phyloP scores from a whole-genome alignment of 2,113 vertebrate species.

The Cottus gobio region DNA sequence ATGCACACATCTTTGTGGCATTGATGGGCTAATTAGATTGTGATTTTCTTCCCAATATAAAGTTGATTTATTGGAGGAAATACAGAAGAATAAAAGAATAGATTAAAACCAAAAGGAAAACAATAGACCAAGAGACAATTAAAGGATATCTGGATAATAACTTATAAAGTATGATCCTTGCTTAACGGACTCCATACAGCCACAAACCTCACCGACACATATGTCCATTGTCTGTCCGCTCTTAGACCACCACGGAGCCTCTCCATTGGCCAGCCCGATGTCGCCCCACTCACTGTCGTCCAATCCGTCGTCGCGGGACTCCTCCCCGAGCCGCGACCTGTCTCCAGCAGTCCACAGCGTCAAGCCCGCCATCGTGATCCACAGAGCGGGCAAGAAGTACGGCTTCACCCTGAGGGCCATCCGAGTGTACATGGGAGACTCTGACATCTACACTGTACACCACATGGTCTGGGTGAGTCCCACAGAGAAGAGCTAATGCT shows the following conservation, averaged over 20 bases:
- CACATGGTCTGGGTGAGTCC: constrained; percentile 97
- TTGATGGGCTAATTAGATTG: not conserved
- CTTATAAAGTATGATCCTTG: not conserved
- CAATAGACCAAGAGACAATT: not conserved
- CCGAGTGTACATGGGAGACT: constrained; percentile 97
- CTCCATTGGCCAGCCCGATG: constrained; percentile 97
- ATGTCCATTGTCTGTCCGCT: not conserved
- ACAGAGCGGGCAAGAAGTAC: constrained; percentile 96
- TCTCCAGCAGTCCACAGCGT: constrained; percentile 87
- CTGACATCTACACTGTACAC: constrained; percentile 95
- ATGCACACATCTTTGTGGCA: not conserved
- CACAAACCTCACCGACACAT: not conserved
- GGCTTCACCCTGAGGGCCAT: constrained; percentile 97
- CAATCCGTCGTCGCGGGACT: constrained; percentile 97
- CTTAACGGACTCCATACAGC: not conserved
- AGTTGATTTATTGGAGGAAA: not conserved
- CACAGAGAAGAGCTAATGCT: not conserved
- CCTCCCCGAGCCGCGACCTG: constrained; percentile 95
- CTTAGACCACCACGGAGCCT: constrained; percentile 92
- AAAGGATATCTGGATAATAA: not conserved
- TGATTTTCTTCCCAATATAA: not conserved
- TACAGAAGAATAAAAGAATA: not conserved
- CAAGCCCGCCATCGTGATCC: constrained; percentile 93
- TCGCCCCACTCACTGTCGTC: constrained; percentile 97
- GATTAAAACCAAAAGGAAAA: not conserved